Base-by-base conservation (phyloP, 2,888 invertebrate genomes). In the Plutella xylostella region DNA sequence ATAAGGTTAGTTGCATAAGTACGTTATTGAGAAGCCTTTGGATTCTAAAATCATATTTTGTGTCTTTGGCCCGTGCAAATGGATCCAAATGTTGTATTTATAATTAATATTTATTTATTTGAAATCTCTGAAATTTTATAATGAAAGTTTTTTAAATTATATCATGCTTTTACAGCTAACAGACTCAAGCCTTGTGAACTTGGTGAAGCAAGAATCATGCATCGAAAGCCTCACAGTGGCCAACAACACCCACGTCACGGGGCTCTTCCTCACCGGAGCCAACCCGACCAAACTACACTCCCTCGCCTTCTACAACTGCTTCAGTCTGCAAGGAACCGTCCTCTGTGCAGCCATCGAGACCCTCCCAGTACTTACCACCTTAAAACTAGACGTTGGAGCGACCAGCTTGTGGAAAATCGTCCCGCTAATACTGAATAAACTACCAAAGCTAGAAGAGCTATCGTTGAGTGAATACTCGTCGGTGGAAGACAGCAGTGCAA, bases 201-300 rank as follows among this genome's bases (percentile, higher is more conserved):
- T 79, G 47, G 68, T 78, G 48, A 80, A 77, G 53, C 61, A 53
- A 21, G 76, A 76, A 20, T 71, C 74, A 1, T 57, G 61, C 30
- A 57, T 80, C 48, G 74, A 78, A 48, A 68, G 62, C 40, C 57
- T 83, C 18, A 66, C 68, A 0, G 60, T 82, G 0, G 68, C 72
- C 0, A 74, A 75, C 54, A 83, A 80, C 51, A 72, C 75, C 0
- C 74, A 78, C 35, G 74, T 82, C 1, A 80, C 82, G 0, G 82
- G 82, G 0, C 52, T 77, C 1, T 82, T 83, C 48, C 69, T 83
- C 12, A 75, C 72, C 0, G 70, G 72, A 11, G 53, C 68, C 0
- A 63, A 59, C 14, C 68, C 73, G 0, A 54, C 61, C 4, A 66
- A 63, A 18, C 57, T 83, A 3, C 62, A 50, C 30, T 65, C 75